These are phyloP conservation scores for Neolamprologus tretocephalus DNA, from an alignment of 2,113 vertebrate species.

Conservation along the genomic window DNA sequence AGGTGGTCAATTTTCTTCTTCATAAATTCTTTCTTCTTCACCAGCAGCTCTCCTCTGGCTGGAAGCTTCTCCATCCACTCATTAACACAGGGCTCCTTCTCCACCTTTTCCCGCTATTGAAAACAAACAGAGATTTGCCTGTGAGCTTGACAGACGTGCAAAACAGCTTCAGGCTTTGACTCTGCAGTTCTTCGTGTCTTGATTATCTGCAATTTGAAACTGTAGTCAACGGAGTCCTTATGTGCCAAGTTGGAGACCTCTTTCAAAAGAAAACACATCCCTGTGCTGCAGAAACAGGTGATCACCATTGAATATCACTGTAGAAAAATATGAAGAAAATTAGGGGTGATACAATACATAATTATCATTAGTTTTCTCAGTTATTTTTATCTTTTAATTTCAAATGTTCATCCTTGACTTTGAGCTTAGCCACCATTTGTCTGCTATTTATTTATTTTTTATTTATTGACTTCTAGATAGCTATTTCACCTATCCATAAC, in stretches of 20 bases:
- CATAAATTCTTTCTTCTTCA: neutral
- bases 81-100: neutral
- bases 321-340: neutral
- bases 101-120: neutral
- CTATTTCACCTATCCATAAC: neutral
- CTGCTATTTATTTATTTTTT: fast-evolving
- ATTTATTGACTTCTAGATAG: fast-evolving
- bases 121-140: neutral
- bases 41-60: neutral
- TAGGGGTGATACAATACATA: neutral
- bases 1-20: neutral
- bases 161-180: neutral
- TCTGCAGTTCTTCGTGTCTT: neutral
- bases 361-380: neutral
- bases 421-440: neutral
- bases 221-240: fast-evolving
- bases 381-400: neutral
- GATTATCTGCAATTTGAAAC: neutral
- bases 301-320: neutral
- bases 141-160: neutral
- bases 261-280: neutral
- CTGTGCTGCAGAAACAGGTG: neutral
- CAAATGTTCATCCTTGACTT: neutral
- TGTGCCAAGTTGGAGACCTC: neutral
- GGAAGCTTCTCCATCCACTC: neutral